Conservation (phyloP, 2,113 vertebrate species). For the Mobula hypostoma region DNA sequence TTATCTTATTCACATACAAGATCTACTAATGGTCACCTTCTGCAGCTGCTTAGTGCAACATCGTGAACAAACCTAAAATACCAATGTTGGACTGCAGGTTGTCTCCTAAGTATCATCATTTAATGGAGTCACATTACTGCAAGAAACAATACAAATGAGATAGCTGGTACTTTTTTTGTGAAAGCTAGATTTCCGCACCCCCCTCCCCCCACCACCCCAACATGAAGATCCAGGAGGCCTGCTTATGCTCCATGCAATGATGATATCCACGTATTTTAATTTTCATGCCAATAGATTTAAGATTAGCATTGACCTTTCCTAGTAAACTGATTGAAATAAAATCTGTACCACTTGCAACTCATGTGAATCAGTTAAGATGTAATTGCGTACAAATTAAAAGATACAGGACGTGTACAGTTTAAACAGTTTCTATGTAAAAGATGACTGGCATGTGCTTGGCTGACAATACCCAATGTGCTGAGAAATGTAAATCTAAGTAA, state of each 20-base stretch:
- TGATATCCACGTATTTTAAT: not conserved
- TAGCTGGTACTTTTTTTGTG: not conserved
- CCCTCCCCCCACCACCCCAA: not conserved
- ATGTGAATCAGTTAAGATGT: not conserved
- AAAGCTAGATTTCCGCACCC: not conserved
- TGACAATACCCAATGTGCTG: slow-evolving; percentile 30
- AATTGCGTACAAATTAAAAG: not conserved
- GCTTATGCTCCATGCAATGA: not conserved
- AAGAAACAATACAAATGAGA: not conserved
- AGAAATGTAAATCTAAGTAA: slow-evolving; percentile 30
- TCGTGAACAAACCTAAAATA: not conserved
- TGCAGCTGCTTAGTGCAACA: not conserved
- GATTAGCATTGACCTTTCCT: not conserved
- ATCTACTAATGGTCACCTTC: not conserved
- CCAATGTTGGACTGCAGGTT: not conserved
- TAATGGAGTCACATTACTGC: not conserved
- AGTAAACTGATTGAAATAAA: not conserved
- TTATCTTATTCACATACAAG: not conserved
- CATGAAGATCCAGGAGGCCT: not conserved
- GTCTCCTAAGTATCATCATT: not conserved
- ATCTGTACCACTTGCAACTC: not conserved
- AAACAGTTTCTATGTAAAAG: not conserved
- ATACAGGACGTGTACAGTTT: not conserved
- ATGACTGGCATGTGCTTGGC: slow-evolving; percentile 34
- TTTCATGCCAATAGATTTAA: not conserved